A percentile compares a stretch with the other conserved stretches of the same genome.
Evolutionary conservation across 2,113 vertebrate genomes (phyloP).

Genomic region (Tyto alba): DNA sequence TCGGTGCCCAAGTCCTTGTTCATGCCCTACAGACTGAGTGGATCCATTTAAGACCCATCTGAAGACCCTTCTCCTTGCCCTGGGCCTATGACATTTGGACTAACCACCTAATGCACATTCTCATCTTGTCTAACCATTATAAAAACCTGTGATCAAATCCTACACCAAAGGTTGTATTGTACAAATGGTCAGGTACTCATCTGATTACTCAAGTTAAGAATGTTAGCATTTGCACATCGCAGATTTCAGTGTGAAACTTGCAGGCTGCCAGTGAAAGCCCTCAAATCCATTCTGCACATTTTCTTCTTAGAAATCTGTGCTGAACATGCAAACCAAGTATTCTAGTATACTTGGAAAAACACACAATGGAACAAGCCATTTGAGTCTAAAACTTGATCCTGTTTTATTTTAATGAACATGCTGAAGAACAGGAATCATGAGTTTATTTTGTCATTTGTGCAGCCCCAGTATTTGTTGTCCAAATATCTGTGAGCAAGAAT

Average conservation of each 20-base stretch:
- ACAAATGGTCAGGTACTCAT: background rate
- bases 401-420: background rate
- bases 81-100: background rate
- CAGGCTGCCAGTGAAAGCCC: background rate
- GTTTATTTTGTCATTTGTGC: background rate
- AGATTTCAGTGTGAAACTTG: background rate
- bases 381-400: background rate
- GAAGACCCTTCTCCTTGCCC: background rate
- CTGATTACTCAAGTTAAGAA: background rate
- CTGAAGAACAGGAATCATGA: background rate
- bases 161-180: background rate
- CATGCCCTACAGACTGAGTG: background rate
- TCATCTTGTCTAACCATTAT: background rate
- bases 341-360: background rate
- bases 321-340: background rate
- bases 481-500: background rate
- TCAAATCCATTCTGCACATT: background rate
- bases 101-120: rapidly evolving
- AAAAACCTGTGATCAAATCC: background rate
- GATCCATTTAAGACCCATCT: background rate
- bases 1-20: background rate
- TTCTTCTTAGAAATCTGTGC: background rate
- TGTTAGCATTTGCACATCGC: background rate
- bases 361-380: background rate
- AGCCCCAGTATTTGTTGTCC: background rate